These are phyloP conservation scores for Meandrusa payeni DNA, from an alignment of 2,888 invertebrate genomes.

Conservation along the genomic window DNA sequence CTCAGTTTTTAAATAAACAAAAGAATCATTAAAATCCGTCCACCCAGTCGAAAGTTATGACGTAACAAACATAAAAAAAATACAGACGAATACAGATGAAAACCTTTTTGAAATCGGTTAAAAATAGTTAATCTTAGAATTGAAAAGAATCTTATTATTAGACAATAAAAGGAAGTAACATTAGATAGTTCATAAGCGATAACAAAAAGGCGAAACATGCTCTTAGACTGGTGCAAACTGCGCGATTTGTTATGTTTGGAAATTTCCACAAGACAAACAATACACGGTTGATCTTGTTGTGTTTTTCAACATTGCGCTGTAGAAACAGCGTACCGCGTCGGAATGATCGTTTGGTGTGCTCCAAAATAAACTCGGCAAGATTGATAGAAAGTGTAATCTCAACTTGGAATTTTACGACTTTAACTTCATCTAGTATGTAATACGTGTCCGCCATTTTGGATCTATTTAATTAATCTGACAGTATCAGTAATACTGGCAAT, in stretches of 20 bases:
- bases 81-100: too few relatives aligned
- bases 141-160: too few relatives aligned
- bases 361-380: slow-evolving; percentile 12
- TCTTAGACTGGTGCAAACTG: slow-evolving; percentile 23
- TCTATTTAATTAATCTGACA: not conserved
- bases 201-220: not conserved
- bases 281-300: slow-evolving; percentile 39
- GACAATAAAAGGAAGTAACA: too few relatives aligned
- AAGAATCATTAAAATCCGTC: too few relatives aligned
- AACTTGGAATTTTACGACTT: slow-evolving; percentile 4
- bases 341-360: slow-evolving; percentile 7
- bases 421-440: slow-evolving; percentile 1
- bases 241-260: slow-evolving; percentile 54
- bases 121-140: too few relatives aligned
- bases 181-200: not conserved
- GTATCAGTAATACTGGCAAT: too few relatives aligned
- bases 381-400: slow-evolving; percentile 12
- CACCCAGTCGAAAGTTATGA: too few relatives aligned
- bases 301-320: slow-evolving; percentile 45
- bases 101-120: too few relatives aligned
- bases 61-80: too few relatives aligned
- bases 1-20: too few relatives aligned
- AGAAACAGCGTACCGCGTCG: slow-evolving; percentile 7
- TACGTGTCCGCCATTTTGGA: not conserved
- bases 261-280: slow-evolving; percentile 64